Percentiles rank a stretch among this genome's conserved stretches.
These are phyloP conservation scores for Thera britannica DNA, from an alignment of 2,888 invertebrate species.

Conservation along the genomic window DNA sequence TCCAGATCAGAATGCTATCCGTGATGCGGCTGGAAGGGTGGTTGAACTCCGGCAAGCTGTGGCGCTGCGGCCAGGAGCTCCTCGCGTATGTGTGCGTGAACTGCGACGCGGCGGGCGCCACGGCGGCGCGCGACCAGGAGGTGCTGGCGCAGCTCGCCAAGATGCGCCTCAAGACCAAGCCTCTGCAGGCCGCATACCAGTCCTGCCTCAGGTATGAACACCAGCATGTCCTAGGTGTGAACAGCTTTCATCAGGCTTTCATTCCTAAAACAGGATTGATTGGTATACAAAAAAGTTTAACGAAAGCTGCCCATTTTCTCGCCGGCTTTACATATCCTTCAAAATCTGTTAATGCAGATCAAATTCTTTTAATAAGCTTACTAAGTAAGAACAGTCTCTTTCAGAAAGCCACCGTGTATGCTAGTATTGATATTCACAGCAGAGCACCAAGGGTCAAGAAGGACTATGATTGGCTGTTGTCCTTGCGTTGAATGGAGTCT, in stretches of 20 bases:
- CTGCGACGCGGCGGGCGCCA: conserved; percentile 87
- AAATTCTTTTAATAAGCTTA: no score
- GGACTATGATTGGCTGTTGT: no score
- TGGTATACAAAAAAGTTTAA: no score
- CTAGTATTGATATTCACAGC: no score
- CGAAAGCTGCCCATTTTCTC: no score
- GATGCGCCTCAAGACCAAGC: conserved; percentile 97
- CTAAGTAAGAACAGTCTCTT: no score
- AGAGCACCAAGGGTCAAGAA: no score
- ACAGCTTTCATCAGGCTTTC: no score
- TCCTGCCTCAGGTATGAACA: conserved; percentile 86
- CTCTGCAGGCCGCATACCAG: conserved; percentile 94
- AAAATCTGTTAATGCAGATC: no score
- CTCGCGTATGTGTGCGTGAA: conserved; percentile 96
- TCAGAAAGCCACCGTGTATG: no score
- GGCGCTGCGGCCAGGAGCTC: conserved; percentile 96
- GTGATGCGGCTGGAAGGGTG: conserved; percentile 94
- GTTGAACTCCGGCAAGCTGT: conserved; percentile 98
- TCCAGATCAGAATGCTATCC: conserved; percentile 89
- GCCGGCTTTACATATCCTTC: no score
- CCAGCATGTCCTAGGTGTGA: background rate
- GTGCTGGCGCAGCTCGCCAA: conserved; percentile 94
- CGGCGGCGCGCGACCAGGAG: conserved; percentile 87
- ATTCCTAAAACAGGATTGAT: no score
- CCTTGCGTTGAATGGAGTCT: background rate